Conservation (phyloP, 2,797 vertebrate genomes). For the Pseudomugil tenellus region DNA sequence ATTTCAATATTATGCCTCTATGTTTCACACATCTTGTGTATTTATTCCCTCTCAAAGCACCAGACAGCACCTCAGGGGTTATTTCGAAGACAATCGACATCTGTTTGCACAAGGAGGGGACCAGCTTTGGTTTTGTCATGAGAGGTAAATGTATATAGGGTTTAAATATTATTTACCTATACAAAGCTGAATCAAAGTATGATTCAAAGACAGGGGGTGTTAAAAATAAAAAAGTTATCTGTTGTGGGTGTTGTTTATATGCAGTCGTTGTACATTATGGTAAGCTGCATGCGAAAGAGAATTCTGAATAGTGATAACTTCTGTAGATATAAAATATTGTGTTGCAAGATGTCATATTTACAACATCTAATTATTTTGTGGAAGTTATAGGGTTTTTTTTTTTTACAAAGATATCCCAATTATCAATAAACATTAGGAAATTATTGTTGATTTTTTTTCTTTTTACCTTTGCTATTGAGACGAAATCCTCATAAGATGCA, state of each 20-base stretch:
- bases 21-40: not conserved
- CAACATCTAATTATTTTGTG: not conserved
- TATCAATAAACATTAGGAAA: no score
- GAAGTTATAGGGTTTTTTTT: no score
- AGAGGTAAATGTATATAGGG: constrained; percentile 83
- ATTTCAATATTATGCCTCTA: not conserved
- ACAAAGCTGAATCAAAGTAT: not conserved
- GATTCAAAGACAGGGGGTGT: not conserved
- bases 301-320: no score
- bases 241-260: not conserved
- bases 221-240: not conserved
- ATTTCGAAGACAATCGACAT: constrained; percentile 96
- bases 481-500: no score
- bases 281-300: no score
- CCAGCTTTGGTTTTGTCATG: constrained; percentile 95
- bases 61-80: constrained; percentile 90
- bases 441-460: no score
- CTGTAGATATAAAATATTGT: no score
- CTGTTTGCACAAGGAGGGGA: constrained; percentile 95
- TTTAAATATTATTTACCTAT: not conserved
- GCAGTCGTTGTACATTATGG: not conserved
- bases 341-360: not conserved
- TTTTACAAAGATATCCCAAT: no score
- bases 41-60: constrained; percentile 76
- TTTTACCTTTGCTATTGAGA: no score